Evolutionary conservation across 1,140 invertebrate genomes (phyloP).

Genomic region (Pseudomyrmex gracilis): DNA sequence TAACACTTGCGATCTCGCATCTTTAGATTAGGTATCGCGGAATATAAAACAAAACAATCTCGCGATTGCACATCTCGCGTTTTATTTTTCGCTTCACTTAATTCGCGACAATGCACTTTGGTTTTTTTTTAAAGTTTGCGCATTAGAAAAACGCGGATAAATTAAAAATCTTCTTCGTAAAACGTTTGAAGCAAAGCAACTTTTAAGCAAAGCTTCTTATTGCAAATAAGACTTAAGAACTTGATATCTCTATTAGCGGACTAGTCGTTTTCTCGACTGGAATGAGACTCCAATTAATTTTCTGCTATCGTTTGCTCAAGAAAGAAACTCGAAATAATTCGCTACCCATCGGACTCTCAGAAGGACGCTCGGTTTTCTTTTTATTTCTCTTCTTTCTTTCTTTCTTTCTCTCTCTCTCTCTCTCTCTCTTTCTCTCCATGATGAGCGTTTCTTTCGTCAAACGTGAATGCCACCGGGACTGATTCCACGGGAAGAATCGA

Average conservation of each 20-base stretch:
- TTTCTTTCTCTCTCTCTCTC: not conserved
- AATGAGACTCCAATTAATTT: conserved; percentile 55
- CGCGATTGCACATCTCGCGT: not conserved
- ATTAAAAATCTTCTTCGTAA: not conserved
- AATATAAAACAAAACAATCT: not conserved
- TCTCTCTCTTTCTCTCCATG: not conserved
- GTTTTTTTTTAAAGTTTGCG: not conserved
- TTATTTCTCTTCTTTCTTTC: not conserved
- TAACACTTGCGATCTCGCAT: not conserved
- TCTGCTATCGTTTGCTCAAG: conserved; percentile 1
- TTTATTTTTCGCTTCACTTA: too few species aligned
- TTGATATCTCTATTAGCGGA: conserved; percentile 27
- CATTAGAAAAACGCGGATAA: not conserved
- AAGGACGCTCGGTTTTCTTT: not conserved
- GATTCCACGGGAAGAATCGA: not conserved
- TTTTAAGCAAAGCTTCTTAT: conserved; percentile 29
- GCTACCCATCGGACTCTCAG: not conserved
- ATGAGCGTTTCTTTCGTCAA: conserved; percentile 15
- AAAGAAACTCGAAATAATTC: conserved; percentile 29
- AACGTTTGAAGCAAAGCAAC: not conserved
- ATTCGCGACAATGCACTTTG: not conserved
- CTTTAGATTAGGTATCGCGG: too few species aligned
- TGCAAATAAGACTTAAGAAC: conserved; percentile 41
- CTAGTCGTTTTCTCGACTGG: not conserved
- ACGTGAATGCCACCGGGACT: conserved; percentile 1